Conservation (phyloP, 2,888 invertebrate species). For the Lymantria dispar region DNA sequence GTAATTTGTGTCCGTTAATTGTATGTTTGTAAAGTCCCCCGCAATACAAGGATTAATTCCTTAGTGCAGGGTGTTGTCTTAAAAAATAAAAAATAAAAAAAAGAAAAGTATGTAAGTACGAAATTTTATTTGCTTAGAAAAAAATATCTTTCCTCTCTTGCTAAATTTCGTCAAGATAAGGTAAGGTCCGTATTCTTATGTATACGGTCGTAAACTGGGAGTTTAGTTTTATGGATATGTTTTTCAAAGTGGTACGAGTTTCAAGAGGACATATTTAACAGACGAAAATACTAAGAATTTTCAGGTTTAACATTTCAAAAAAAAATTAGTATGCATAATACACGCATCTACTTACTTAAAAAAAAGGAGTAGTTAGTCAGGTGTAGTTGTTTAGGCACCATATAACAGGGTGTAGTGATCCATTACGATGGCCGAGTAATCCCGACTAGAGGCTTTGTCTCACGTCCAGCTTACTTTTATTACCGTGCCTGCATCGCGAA, state of each 20-base stretch:
- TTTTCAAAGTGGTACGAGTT: conserved; percentile 51
- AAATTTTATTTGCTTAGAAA: conserved; percentile 42
- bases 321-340: no score
- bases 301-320: no score
- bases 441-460: conserved; percentile 76
- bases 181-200: conserved; percentile 52
- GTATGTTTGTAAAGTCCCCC: no score
- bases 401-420: conserved; percentile 75
- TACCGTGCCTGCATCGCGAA: conserved; percentile 79
- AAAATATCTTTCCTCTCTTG: conserved; percentile 32
- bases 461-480: conserved; percentile 83
- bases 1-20: no score
- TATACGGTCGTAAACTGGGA: conserved; percentile 51
- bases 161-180: conserved; percentile 44
- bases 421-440: conserved; percentile 77
- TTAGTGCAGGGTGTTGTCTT: no score
- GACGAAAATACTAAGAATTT: conserved; percentile 31
- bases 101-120: conserved; percentile 30
- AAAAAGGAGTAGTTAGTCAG: conserved; percentile 47
- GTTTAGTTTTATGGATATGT: conserved; percentile 60
- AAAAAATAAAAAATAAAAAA: no score
- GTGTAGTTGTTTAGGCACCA: conserved; percentile 68
- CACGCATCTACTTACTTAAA: background rate
- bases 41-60: no score
- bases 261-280: conserved; percentile 43